phyloP scores from a whole-genome alignment of 92 coral and sea anemone genomes.

The Epizoanthus rinbou region DNA sequence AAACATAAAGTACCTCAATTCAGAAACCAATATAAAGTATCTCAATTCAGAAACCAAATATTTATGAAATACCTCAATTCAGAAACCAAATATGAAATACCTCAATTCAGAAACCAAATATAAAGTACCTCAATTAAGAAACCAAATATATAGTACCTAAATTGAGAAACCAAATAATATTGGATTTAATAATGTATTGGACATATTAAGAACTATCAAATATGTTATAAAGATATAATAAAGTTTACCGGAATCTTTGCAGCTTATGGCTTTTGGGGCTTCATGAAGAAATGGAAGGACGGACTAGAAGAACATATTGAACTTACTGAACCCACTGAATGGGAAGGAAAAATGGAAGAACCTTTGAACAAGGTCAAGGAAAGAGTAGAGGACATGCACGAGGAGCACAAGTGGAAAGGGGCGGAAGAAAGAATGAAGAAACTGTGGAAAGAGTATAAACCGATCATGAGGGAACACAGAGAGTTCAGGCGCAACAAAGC shows the following conservation, averaged over 20 bases:
- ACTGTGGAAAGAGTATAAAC: slow-evolving; percentile 24
- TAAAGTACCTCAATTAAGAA: too few relatives aligned
- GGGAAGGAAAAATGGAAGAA: not conserved
- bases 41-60: too few relatives aligned
- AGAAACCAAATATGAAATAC: too few relatives aligned
- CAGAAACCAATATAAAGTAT: too few relatives aligned
- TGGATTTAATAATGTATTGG: too few relatives aligned
- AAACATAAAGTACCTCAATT: too few relatives aligned
- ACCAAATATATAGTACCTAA: too few relatives aligned
- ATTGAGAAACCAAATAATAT: too few relatives aligned
- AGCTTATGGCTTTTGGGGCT: slow-evolving; percentile 31
- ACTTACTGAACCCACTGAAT: not conserved
- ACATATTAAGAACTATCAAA: too few relatives aligned
- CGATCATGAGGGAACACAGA: slow-evolving; percentile 1
- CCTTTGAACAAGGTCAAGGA: slow-evolving; percentile 10
- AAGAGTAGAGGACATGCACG: not conserved
- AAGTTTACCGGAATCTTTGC: not conserved
- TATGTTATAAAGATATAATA: too few relatives aligned
- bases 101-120: too few relatives aligned
- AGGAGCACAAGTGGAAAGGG: not conserved
- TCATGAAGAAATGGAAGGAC: slow-evolving; percentile 14
- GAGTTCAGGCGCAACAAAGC: slow-evolving; percentile 6
- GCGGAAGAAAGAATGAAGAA: slow-evolving; percentile 6
- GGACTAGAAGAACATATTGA: not conserved
- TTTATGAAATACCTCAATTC: too few relatives aligned